These are phyloP conservation scores for Apodemus sylvaticus DNA, from an alignment of 2,113 vertebrate species.

Conservation along the genomic window DNA sequence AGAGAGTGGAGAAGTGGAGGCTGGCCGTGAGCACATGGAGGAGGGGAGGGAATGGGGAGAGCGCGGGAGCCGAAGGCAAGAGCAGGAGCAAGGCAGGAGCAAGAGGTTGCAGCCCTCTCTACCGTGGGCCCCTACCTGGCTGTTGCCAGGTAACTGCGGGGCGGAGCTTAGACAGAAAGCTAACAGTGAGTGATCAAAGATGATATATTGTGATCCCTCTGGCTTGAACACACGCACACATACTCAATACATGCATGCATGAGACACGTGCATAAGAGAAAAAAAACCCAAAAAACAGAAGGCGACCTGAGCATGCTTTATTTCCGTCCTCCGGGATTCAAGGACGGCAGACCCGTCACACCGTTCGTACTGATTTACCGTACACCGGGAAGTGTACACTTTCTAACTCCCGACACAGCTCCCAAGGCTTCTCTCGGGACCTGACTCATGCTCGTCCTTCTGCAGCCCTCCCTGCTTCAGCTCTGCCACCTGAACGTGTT, in stretches of 20 bases:
- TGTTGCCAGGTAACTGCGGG: too few relatives aligned
- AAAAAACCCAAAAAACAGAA: neutral
- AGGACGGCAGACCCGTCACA: neutral
- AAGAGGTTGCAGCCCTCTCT: too few relatives aligned
- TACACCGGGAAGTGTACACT: neutral
- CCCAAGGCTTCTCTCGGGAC: conserved; percentile 18
- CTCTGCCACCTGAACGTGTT: conserved; percentile 34
- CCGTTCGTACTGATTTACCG: neutral
- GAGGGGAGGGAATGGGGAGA: too few relatives aligned
- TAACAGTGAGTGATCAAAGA: neutral
- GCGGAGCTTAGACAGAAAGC: too few relatives aligned
- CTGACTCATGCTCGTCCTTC: neutral
- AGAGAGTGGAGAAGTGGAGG: too few relatives aligned
- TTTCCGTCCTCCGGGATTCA: neutral
- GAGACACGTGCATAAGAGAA: neutral
- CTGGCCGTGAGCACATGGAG: too few relatives aligned
- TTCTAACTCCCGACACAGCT: neutral
- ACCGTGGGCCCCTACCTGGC: too few relatives aligned
- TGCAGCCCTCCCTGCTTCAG: neutral
- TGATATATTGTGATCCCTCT: neutral
- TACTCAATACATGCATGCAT: neutral
- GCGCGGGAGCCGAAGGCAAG: too few relatives aligned
- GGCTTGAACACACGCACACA: neutral
- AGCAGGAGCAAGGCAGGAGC: too few relatives aligned
- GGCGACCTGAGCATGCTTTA: neutral